These are phyloP conservation scores for Mylabris sibirica DNA, from an alignment of 2,888 invertebrate genomes.

Conservation along the genomic window DNA sequence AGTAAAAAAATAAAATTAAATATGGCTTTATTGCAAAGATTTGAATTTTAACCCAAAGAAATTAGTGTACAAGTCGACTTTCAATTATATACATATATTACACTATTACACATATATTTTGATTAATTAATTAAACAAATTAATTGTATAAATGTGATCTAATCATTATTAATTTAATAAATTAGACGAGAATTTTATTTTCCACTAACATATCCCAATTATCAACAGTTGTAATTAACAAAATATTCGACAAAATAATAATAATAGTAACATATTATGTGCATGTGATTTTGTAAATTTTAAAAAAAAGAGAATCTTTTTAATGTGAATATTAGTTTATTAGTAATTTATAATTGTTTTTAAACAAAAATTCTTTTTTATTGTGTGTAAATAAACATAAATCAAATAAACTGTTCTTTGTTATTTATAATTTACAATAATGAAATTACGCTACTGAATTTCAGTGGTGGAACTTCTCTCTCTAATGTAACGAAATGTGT, in stretches of 20 bases:
- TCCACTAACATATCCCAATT: conserved; percentile 39
- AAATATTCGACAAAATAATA: conserved; percentile 10
- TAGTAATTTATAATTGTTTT: conserved; percentile 54
- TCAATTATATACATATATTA: conserved; percentile 18
- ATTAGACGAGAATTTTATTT: conserved; percentile 24
- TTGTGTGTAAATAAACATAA: conserved; percentile 54
- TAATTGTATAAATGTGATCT: conserved; percentile 42
- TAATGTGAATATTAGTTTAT: conserved; percentile 55
- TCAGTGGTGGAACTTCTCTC: too few relatives aligned
- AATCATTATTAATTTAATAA: conserved; percentile 17
- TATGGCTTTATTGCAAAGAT: not conserved
- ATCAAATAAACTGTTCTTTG: not conserved
- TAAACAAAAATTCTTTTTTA: conserved; percentile 51
- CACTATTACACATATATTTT: not conserved
- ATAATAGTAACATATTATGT: conserved; percentile 41
- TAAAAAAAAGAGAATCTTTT: conserved; percentile 43
- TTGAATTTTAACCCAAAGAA: conserved; percentile 34
- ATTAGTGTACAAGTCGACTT: conserved; percentile 32
- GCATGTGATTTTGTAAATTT: conserved; percentile 56
- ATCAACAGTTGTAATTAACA: conserved; percentile 32
- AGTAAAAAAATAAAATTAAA: not conserved
- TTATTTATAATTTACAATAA: too few relatives aligned
- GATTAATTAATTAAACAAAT: conserved; percentile 14
- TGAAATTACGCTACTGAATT: too few relatives aligned
- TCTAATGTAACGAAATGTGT: too few relatives aligned